phyloP scores from a whole-genome alignment of 2,888 invertebrate genomes.

The Drosophila buzzatii region DNA sequence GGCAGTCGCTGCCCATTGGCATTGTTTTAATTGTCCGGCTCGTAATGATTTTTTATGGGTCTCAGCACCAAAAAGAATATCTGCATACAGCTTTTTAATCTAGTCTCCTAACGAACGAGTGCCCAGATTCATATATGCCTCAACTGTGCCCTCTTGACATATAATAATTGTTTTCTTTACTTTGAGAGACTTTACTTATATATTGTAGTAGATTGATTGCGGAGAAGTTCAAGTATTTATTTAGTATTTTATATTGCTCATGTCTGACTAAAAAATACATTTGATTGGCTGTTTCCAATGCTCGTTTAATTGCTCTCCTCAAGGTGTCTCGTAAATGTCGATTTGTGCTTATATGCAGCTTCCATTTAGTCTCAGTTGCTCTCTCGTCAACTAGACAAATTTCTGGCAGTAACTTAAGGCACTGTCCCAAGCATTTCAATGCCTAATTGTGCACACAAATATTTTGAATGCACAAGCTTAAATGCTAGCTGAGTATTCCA shows the following conservation, averaged over 20 bases:
- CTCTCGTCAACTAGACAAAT: neutral
- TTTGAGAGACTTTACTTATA: neutral
- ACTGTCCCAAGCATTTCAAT: neutral
- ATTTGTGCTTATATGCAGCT: neutral
- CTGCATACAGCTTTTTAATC: conserved; percentile 48
- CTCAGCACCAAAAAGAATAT: conserved; percentile 21
- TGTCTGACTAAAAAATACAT: too few species aligned
- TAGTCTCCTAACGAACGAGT: conserved; percentile 31
- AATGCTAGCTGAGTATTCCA: conserved; percentile 22
- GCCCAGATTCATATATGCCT: neutral
- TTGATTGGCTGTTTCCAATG: neutral
- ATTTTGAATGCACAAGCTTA: neutral
- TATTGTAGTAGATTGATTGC: too few species aligned
- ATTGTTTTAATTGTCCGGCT: conserved; percentile 68
- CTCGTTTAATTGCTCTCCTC: too few species aligned
- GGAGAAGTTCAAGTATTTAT: too few species aligned
- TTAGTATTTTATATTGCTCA: too few species aligned
- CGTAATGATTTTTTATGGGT: conserved; percentile 59
- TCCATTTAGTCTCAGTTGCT: neutral
- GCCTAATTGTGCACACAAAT: conserved; percentile 1
- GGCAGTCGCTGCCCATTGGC: conserved; percentile 31
- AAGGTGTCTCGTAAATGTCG: neutral
- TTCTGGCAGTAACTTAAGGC: neutral
- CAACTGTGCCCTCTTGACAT: neutral
- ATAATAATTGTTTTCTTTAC: neutral